Conservation (phyloP, 2,888 invertebrate species). For the Tipula confusa region DNA sequence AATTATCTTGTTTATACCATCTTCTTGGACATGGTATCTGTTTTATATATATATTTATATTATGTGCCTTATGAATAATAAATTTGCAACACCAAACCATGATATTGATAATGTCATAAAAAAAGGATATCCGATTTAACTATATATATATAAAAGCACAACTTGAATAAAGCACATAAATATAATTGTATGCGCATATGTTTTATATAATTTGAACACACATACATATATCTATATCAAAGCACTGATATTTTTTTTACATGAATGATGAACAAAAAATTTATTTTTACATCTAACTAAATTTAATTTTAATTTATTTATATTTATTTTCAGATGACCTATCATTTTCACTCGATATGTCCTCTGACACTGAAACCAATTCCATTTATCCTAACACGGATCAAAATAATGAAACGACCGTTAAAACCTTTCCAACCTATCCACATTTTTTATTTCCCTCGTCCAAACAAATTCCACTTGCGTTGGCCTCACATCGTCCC, state of each 20-base stretch:
- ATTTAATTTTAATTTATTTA: neutral
- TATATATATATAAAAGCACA: neutral
- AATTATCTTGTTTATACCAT: neutral
- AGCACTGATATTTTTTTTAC: too few relatives aligned
- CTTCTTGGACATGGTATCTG: neutral
- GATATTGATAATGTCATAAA: slow-evolving; percentile 15
- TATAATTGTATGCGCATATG: neutral
- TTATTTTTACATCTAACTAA: neutral
- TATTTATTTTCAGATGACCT: slow-evolving; percentile 27
- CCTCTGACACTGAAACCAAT: slow-evolving; percentile 25
- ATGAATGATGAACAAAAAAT: neutral
- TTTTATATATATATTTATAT: neutral
- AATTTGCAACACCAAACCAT: slow-evolving; percentile 20
- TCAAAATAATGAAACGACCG: neutral
- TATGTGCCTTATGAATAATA: slow-evolving; percentile 7
- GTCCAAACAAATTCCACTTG: slow-evolving; percentile 48
- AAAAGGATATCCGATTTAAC: neutral
- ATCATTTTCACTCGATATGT: slow-evolving; percentile 28
- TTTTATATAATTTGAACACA: neutral
- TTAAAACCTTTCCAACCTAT: slow-evolving; percentile 50
- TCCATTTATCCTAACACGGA: slow-evolving; percentile 15
- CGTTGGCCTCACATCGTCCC: slow-evolving; percentile 50
- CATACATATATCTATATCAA: neutral
- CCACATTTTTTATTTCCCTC: slow-evolving; percentile 59
- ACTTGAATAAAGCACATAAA: neutral